Evolutionary conservation across 2,797 vertebrate species (phyloP), one percentile per base, ranked within the genome.

Genomic region (Onychomys arenicola): DNA sequence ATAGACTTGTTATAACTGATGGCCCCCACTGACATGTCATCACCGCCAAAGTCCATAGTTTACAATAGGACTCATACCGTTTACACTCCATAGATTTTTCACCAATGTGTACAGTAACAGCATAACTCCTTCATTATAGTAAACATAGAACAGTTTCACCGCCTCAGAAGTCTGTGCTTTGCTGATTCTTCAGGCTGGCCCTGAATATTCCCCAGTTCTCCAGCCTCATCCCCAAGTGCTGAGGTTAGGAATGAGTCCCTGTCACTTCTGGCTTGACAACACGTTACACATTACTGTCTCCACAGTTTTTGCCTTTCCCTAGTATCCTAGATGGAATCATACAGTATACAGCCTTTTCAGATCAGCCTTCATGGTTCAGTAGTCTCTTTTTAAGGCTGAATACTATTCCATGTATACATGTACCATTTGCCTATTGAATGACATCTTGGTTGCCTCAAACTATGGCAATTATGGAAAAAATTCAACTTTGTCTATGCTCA

Each of bases 281-380:
- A 59, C 19, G 19, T 32, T 73, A 73, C 17, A 59, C 6, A 75
- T 75, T 57, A 32, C 25, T 43, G 3, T 83, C 19, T 73, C 43
- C 40, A 59, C 69, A 93, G 52, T 55, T 89, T 95, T 73, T 43
- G 13, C 71, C 49, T 83, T 95, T 87, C 67, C 32, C 25, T 32
- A 40, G 34, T 91, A 46, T 89, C 49, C 14, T 59, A 14, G 14
- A 63, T 97, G 67, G 73, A 95, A 89, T 95, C 21, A 90, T 61
- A 71, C n/a, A 88, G 63, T 65, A 23, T 43, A 12, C 49, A 52
- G 27, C 63, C 19, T 83, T 96, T 92, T 91, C 77, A 89, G 25
- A 52, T 43, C n/a, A 77, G 12, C 6, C 86, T 90, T 75, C 37
- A 78, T 94, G 75, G 12, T 27, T 93, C 94, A 12, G 32, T 81